Conservation (phyloP, 2,113 vertebrate species). For the Aspidoscelis tigris region DNA sequence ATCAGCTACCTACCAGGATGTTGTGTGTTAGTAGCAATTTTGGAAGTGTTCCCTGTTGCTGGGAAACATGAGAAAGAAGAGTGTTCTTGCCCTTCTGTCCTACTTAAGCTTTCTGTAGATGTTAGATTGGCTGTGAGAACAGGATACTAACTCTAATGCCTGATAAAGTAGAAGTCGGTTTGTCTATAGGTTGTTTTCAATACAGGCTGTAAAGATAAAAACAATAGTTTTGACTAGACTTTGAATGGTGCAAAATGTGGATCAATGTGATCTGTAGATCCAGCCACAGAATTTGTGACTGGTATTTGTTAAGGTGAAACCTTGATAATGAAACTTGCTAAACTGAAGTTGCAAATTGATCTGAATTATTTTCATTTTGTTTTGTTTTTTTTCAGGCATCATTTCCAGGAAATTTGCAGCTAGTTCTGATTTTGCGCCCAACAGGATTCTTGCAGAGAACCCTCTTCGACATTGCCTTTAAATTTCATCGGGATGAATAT, state of each 20-base stretch:
- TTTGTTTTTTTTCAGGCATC: slow-evolving; percentile 80
- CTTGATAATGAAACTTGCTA: neutral
- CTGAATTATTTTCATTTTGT: slow-evolving; percentile 20
- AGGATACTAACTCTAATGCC: no score
- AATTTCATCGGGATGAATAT: slow-evolving; percentile 95
- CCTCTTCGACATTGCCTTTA: slow-evolving; percentile 91
- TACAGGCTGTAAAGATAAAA: neutral
- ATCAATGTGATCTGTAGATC: neutral
- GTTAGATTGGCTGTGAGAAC: no score
- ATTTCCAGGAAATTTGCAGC: slow-evolving; percentile 96
- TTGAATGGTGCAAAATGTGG: neutral
- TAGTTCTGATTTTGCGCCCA: slow-evolving; percentile 93
- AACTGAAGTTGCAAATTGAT: neutral
- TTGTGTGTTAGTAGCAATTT: no score
- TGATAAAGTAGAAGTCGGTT: no score
- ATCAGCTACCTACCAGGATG: no score
- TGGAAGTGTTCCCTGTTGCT: no score
- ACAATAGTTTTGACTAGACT: neutral
- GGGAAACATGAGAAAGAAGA: no score
- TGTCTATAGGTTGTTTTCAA: neutral
- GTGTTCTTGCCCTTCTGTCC: no score
- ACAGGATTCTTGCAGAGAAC: slow-evolving; percentile 89
- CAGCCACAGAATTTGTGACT: neutral
- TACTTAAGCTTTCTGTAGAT: no score
- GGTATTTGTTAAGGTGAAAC: neutral